Percentiles rank a stretch among this genome's conserved stretches.
Conservation (phyloP, 2,888 invertebrate genomes). For the Drosophila fungiperda region DNA sequence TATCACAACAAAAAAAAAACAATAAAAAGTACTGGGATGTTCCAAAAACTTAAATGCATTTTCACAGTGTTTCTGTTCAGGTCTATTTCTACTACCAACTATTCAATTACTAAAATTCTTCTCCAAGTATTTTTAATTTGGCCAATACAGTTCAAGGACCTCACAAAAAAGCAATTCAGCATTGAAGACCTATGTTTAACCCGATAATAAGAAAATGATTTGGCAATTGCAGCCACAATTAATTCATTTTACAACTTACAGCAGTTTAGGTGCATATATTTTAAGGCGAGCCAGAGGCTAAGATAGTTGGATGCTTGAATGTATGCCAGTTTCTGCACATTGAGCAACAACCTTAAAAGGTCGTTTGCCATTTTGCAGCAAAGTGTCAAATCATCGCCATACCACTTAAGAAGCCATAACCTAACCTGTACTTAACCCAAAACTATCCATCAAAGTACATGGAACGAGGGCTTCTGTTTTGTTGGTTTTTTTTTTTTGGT, state of each 20-base stretch:
- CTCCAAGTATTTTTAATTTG: background rate
- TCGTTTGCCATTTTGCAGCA: constrained; percentile 61
- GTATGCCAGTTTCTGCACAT: constrained; percentile 30
- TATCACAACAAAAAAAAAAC: background rate
- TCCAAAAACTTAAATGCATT: background rate
- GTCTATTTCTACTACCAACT: background rate
- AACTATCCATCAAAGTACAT: constrained; percentile 77
- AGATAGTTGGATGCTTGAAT: constrained; percentile 16
- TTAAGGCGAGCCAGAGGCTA: constrained; percentile 28
- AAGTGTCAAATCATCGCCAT: constrained; percentile 74
- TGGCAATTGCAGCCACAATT: constrained; percentile 39
- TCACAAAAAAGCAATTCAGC: constrained; percentile 3
- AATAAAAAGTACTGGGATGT: background rate
- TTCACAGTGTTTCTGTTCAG: background rate
- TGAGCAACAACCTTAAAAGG: constrained; percentile 78
- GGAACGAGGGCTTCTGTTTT: constrained; percentile 50
- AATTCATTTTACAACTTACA: constrained; percentile 36
- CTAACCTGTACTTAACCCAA: constrained; percentile 80
- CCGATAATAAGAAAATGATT: constrained; percentile 30
- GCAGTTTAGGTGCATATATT: constrained; percentile 30
- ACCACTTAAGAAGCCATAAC: constrained; percentile 64
- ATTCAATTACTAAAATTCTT: background rate
- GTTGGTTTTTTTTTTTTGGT: constrained; percentile 6
- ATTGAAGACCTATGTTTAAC: constrained; percentile 6
- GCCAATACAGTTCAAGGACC: constrained; percentile 29